Base-by-base conservation (phyloP, 92 coral and sea anemone genomes). In the Umimayanthus chanpuru region DNA sequence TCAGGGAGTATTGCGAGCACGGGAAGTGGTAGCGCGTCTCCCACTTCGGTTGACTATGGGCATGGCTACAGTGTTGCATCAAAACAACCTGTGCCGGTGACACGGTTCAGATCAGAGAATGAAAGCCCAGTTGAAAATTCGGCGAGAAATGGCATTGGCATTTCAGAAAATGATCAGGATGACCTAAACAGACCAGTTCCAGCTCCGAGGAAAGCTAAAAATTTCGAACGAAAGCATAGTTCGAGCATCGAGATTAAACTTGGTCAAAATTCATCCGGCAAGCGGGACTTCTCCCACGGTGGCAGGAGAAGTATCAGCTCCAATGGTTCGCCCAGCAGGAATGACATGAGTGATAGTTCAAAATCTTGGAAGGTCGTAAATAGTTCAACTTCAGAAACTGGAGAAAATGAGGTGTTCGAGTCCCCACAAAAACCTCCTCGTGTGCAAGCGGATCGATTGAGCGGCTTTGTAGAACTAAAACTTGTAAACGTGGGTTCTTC, bases 231-330 rank as follows among this genome's bases (percentile, higher is more conserved):
- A 53, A 85, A 85, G 84, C 94, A 95, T 67, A 95, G 96, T 47
- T 91, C 98, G 16, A 95, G 96, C 83, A 83, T 95, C n/a, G 96
- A 95, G 77, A 95, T 95, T 76, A 93, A 95, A 82, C 93, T 95
- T 39, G 91, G 91, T 79, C 89, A 65, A 49, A 79, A 84, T 49
- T 89, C 84, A 21, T 16, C 86, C 29, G 61, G 76, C 81, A 84
- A 56, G 23, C 81, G 81, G 12, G 76, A 89, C 61, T 68, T 53
- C 43, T 28, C 74, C 64, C 73, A 65, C 58, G 87, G 87, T 71
- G 82, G 89, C 2, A 81, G 40, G 1, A 55, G 32, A 81, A 61
- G 86, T 71, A 78, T 70, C 11, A 68, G 30, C 67, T 70, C 87
- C 9, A 83, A 76, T 43, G 88, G 36, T 43, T 89, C 85, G 29